These are phyloP conservation scores for Mobula hypostoma DNA, from an alignment of 2,113 vertebrate genomes.

Conservation along the genomic window DNA sequence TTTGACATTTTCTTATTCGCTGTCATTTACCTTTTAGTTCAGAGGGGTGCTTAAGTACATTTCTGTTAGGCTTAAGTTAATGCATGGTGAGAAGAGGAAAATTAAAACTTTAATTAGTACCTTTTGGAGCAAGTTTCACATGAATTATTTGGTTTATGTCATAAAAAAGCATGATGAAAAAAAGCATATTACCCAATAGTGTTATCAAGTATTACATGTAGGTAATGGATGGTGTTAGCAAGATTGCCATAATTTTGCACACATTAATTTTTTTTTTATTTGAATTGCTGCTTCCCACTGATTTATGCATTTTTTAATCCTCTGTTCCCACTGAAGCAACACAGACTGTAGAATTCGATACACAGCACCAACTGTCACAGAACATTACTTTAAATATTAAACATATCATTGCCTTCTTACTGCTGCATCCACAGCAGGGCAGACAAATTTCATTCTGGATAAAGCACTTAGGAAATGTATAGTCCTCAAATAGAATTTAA, in stretches of 20 bases:
- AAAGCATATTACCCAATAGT: background rate
- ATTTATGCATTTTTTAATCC: background rate
- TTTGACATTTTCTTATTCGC: background rate
- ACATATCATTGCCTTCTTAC: slow-evolving; percentile 11
- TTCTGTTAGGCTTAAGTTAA: background rate
- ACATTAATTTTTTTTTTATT: slow-evolving; percentile 1
- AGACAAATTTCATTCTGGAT: background rate
- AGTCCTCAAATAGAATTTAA: background rate
- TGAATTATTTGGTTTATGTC: background rate
- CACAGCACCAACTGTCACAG: slow-evolving; percentile 17
- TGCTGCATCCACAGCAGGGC: background rate
- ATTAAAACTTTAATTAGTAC: background rate
- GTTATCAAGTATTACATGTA: background rate
- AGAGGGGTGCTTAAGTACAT: background rate
- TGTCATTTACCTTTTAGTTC: background rate
- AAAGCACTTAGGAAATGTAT: background rate
- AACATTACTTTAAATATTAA: slow-evolving; percentile 25
- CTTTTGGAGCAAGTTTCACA: background rate
- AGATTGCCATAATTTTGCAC: background rate
- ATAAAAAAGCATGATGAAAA: background rate
- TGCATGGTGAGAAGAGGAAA: background rate
- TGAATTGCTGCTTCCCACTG: background rate
- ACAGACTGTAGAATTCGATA: background rate
- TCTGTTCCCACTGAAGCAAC: background rate
- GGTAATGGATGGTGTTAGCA: background rate